These are phyloP conservation scores for Psilopsiagon aymara DNA, from an alignment of 2,113 vertebrate genomes.

Conservation along the genomic window DNA sequence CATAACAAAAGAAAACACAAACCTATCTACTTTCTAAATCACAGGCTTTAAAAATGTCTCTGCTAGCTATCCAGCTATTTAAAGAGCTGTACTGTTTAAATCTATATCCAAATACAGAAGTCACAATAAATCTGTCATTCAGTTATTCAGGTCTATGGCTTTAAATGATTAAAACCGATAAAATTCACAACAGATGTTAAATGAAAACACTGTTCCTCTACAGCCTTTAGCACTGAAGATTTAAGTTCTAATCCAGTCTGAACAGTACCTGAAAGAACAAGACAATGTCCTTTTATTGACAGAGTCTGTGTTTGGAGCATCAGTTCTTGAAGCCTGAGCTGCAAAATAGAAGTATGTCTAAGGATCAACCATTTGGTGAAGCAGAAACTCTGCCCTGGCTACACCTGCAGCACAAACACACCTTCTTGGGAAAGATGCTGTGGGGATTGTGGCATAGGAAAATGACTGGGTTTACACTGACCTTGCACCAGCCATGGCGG, in stretches of 20 bases:
- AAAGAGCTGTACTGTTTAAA: not conserved
- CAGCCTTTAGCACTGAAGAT: not conserved
- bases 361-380: not conserved
- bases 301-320: not conserved
- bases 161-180: not conserved
- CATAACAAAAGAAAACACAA: conserved; percentile 4
- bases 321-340: not conserved
- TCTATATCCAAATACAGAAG: conserved; percentile 20
- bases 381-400: not conserved
- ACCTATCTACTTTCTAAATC: conserved; percentile 35
- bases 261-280: not conserved
- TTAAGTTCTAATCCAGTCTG: not conserved
- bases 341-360: not conserved
- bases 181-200: not conserved
- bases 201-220: not conserved
- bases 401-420: not conserved
- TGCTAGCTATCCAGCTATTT: conserved; percentile 28
- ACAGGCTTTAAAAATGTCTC: not conserved
- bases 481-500: not conserved
- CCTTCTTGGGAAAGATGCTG: not conserved
- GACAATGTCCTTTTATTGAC: not conserved
- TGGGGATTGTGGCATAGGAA: not conserved
- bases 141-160: not conserved
- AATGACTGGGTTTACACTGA: not conserved
- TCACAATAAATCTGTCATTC: conserved; percentile 35